A percentile compares a stretch with the other conserved stretches of the same genome.
Conservation (phyloP, 2,113 vertebrate genomes). For the Amia ocellicauda region DNA sequence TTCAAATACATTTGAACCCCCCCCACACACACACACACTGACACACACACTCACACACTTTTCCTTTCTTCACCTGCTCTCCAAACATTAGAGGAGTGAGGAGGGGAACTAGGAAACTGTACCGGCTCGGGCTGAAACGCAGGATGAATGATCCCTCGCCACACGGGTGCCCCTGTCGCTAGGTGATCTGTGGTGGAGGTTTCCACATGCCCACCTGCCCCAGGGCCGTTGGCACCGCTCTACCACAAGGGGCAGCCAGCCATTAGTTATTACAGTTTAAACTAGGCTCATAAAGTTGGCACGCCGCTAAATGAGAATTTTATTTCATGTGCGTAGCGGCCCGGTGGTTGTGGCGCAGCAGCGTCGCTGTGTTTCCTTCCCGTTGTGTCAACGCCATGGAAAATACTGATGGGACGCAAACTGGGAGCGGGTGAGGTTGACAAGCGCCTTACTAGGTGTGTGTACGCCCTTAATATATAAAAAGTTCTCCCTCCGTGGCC, state of each 20-base stretch:
- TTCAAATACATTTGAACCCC: conserved; percentile 18
- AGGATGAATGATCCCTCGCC: conserved; percentile 19
- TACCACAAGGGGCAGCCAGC: neutral
- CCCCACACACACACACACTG: no score
- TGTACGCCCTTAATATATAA: no score
- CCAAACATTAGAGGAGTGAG: conserved; percentile 2
- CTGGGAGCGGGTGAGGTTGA: no score
- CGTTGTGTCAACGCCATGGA: no score
- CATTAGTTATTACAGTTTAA: neutral
- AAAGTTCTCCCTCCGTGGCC: no score
- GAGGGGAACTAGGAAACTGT: conserved; percentile 8
- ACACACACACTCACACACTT: no score
- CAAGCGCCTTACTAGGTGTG: no score
- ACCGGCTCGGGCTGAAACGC: neutral
- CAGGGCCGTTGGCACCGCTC: conserved; percentile 7
- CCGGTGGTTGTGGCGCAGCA: no score
- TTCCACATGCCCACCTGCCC: conserved; percentile 21
- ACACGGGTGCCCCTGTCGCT: conserved; percentile 18
- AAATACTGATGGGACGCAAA: no score
- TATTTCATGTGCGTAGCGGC: no score
- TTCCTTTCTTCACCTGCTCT: no score
- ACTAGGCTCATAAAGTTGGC: neutral
- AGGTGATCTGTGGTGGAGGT: conserved; percentile 16
- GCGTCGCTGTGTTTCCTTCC: no score
- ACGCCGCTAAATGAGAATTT: neutral